Base-by-base conservation (phyloP, 2,888 invertebrate species). In the Meteorus colon region DNA sequence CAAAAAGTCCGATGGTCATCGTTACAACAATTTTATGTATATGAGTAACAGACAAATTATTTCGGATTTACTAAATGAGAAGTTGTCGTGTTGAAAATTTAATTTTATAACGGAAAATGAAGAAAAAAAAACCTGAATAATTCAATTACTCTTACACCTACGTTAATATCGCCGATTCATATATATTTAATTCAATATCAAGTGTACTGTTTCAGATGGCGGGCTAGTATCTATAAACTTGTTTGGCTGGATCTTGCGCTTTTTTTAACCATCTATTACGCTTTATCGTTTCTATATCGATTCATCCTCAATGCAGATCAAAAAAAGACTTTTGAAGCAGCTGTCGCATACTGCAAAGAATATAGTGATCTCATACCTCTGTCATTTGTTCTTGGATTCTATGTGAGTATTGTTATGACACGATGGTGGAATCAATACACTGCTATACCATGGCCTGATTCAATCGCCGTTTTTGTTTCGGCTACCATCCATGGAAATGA, bases 371-470 rank as follows among this genome's bases (percentile, higher is more conserved):
- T 97, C 82, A 97, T 98, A 84, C 98, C 98, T 16, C 90, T 98
- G 81, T 97, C 97, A 5, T 98, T 98, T 90, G 97, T 98, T 77
- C 92, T 98, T 82, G 97, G 98, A 82, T 98, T 98, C 91, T 98
- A 97, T 90, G 97, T 98, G 72, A 94, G 95, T 8, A 94, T 97
- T 81, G 97, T 98, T 69, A 97, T 97, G 94, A 95, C 95, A 76
- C 92, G 98, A 84, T 98, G 97, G 97, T 93, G 92, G 92, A 91
- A 91, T 84, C 92, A 92, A 85, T 93, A 92, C 83, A 89, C 88
- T 77, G 88, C 89, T 51, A 92, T 93, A 78, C 93, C 93, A 1
- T 92, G 92, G 92, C 92, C 93, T 4, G 93, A 93, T 84, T 91
- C 91, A 14, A 90, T 91, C 75, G 92, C 92, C 24, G 91, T 92